These are phyloP conservation scores for Tapirus terrestris DNA, from an alignment of 2,113 vertebrate species.

Conservation along the genomic window DNA sequence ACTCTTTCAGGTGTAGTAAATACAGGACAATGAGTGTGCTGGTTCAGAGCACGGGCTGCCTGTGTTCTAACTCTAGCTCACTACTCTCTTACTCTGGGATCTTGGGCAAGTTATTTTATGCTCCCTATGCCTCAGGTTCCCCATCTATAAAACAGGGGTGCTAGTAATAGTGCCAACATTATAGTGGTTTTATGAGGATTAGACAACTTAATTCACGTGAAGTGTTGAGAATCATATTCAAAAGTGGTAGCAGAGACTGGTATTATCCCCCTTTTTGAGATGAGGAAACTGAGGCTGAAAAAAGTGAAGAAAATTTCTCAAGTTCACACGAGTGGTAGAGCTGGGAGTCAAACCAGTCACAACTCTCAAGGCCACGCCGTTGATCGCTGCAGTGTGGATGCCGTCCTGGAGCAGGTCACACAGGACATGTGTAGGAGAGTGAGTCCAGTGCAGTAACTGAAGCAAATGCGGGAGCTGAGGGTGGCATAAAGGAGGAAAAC, in stretches of 20 bases:
- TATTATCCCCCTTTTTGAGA: background rate
- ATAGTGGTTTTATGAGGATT: background rate
- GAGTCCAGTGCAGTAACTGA: rapidly evolving
- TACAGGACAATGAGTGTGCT: background rate
- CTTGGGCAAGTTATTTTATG: background rate
- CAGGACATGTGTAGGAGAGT: background rate
- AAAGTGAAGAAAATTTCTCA: background rate
- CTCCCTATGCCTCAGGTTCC: background rate
- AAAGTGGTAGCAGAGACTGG: background rate
- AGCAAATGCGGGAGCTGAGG: background rate
- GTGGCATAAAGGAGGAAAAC: background rate
- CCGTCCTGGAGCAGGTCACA: background rate
- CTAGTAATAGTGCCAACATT: background rate
- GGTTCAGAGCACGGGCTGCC: background rate
- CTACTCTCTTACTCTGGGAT: background rate
- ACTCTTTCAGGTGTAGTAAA: background rate
- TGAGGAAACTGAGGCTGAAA: background rate
- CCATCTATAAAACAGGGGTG: background rate
- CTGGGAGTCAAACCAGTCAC: background rate
- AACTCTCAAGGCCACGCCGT: background rate
- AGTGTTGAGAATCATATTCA: background rate
- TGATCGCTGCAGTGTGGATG: too few species aligned
- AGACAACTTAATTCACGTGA: background rate
- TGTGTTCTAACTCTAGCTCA: background rate
- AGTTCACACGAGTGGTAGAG: background rate